Conservation (phyloP, 2,113 vertebrate species). For the Barnardius zonarius region DNA sequence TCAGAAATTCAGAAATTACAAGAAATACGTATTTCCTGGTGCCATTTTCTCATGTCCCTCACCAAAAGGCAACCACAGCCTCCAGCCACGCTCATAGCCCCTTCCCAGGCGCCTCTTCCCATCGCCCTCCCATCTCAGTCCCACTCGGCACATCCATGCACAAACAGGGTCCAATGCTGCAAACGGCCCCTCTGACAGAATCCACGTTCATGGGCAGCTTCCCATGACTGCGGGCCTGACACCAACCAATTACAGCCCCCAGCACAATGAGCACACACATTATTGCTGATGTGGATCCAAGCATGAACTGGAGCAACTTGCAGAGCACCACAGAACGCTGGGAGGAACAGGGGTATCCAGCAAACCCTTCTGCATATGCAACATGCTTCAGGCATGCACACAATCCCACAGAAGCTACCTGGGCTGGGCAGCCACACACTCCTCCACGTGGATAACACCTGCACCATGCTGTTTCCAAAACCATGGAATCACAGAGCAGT, state of each 20-base stretch:
- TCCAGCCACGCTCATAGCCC: fast-evolving
- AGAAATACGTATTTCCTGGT: background rate
- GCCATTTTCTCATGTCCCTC: background rate
- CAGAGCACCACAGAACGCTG: fast-evolving
- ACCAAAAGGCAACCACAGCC: background rate
- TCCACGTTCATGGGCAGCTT: fast-evolving
- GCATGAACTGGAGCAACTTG: fast-evolving
- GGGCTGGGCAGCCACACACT: fast-evolving
- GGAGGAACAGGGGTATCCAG: fast-evolving
- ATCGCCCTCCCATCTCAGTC: fast-evolving
- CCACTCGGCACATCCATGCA: fast-evolving
- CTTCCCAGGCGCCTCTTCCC: background rate
- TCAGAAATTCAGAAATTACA: background rate
- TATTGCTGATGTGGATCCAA: fast-evolving
- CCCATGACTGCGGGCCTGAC: fast-evolving
- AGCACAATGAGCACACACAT: fast-evolving
- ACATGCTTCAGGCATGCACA: fast-evolving
- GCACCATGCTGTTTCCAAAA: fast-evolving
- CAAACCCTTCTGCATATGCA: background rate
- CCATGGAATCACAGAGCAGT: background rate
- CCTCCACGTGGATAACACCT: fast-evolving
- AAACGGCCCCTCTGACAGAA: background rate
- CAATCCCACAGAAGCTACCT: fast-evolving
- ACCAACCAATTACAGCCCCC: fast-evolving
- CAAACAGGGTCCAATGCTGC: background rate